Base-by-base conservation (phyloP, 1,140 invertebrate species). In the Bombyx mori region DNA sequence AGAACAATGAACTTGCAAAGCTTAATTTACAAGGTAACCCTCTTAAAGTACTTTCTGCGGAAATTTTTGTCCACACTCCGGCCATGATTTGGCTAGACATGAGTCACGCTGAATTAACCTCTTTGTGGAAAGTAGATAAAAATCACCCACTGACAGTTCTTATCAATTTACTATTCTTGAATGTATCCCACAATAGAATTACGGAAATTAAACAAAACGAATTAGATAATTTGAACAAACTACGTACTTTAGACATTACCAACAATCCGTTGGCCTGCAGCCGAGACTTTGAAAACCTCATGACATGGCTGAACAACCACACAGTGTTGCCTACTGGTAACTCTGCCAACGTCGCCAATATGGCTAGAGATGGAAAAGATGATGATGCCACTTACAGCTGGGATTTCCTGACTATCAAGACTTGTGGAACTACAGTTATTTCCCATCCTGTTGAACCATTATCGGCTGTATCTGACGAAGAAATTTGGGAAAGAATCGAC, bases 21-120 rank as follows among this genome's bases (percentile, higher is more conserved):
- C 69, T 95, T 1, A 92, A 90, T 72, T 84, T 95, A 47, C 91
- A 92, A 61, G 91, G 91, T 7, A 95, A 95, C 75, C 90, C 91
- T 6, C 79, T 95, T 47, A 89, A 88, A 61, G 86, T 89, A 9
- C 71, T 95, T 1, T 91, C 93, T 48, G 89, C 91, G 1, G 89
- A 91, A 44, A 85, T 92, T 2, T 94, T 94, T 74, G 57, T 90
- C n/a, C 80, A 88, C 12, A 89, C 90, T 43, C 87, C 89, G 1
- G 46, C 73, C 49, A 61, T 87, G 1, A 83, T 73, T 26, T 79
- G 77, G 69, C 61, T 87, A 8, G 93, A 95, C 71, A 90, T 93
- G 18, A 94, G 92, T 71, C 89, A 90, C 60, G 92, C 91, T 58
- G 86, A 88, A 58, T 77, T 95, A 44, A 88, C 89, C 18, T 80